Base-by-base conservation (phyloP, 2,888 invertebrate species). In the Rhagophthalmus giganteus region DNA sequence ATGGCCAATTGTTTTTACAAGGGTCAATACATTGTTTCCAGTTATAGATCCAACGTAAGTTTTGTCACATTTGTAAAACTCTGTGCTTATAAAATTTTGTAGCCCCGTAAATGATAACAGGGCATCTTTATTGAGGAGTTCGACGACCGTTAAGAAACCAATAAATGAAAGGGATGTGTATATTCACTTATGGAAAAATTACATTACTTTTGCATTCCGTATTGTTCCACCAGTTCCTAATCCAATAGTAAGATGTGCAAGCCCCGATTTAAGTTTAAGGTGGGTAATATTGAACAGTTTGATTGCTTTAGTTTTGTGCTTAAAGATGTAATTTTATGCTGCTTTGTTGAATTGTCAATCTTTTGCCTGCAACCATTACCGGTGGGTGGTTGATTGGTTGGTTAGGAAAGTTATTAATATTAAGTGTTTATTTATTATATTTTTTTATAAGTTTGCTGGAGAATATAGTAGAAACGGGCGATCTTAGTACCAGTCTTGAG, bases 111-210 rank as follows among this genome's bases (percentile, higher is more conserved):
- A 90, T 73, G 98, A 99, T 73, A 96, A 95, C 69, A 84, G 98
- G 60, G 96, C 97, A 0, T 97, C 97, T 0, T 79, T 99, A 13
- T 77, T 99, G 53, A 82, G 98, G 47, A 87, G 91, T 60, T 90
- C 93, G 3, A 88, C 93, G 1, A 82, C 92, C 2, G 87, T 92
- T 0, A 86, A 93, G 66, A 95, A 95, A 71, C 89, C 93, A 5
- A 87, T 94, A 42, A 93, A 91, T 61, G 97, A 97, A 76, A 81
- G 94, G 61, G 97, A 97, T 72, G 86, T 92, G 20, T 95, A 97
- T 74, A 86, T 98, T 80, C 93, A 93, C 75, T 83, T 99, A 13
- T 99, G 99, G 97, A 90, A 94, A 71, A 97, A 97, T 78, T 97
- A 98, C 76, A 85, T 96, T 64, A 92, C 94, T 9, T 90, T 97